Evolutionary conservation across 2,113 vertebrate species (phyloP).

Genomic region (Gadus macrocephalus): DNA sequence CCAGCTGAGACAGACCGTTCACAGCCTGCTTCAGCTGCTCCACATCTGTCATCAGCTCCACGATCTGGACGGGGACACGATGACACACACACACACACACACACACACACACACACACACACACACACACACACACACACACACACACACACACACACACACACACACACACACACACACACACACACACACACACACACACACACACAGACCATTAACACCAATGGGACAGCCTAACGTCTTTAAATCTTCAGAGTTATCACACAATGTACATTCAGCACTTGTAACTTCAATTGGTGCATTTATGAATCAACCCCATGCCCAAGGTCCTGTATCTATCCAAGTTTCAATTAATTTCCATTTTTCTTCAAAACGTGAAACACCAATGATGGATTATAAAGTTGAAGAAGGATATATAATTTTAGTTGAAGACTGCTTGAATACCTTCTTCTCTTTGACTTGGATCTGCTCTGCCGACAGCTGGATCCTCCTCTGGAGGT

Average conservation of each 20-base stretch:
- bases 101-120: slow-evolving; percentile 1
- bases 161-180: slow-evolving; percentile 1
- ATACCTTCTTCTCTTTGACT: slow-evolving; percentile 94
- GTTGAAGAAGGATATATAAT: background rate
- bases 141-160: slow-evolving; percentile 1
- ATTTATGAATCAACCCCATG: too few relatives aligned
- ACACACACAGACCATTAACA: background rate
- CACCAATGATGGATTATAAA: background rate
- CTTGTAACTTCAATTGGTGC: too few relatives aligned
- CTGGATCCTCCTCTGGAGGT: slow-evolving; percentile 89
- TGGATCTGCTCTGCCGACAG: slow-evolving; percentile 87
- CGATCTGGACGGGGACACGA: slow-evolving; percentile 75
- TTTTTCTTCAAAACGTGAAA: background rate
- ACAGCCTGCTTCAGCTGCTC: slow-evolving; percentile 91
- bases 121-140: background rate
- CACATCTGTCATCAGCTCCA: slow-evolving; percentile 88
- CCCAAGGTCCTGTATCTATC: too few relatives aligned
- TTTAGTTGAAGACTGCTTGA: background rate
- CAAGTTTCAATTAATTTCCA: background rate
- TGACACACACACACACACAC: background rate
- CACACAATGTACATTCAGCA: too few relatives aligned
- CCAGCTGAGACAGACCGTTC: slow-evolving; percentile 88
- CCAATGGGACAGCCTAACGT: too few relatives aligned
- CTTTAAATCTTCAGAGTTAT: too few relatives aligned
- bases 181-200: slow-evolving; percentile 1